phyloP scores from a whole-genome alignment of 2,113 vertebrate genomes.

The Sakesphorus luctuosus region DNA sequence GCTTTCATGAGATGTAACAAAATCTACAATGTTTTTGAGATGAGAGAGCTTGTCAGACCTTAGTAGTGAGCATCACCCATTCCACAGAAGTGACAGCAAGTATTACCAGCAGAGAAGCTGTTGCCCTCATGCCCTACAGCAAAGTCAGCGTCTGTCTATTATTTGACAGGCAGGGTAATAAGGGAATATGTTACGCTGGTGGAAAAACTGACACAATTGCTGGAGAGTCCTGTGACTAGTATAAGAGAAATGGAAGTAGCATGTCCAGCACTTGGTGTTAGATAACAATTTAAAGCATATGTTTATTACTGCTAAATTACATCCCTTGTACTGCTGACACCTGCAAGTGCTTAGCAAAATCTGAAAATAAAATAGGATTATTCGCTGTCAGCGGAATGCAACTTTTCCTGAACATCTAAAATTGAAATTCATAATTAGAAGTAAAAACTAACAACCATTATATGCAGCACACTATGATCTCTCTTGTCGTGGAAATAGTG shows the following conservation, averaged over 20 bases:
- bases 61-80: slow-evolving; percentile 48
- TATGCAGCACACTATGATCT: not conserved
- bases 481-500: not conserved
- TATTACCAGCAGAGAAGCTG: slow-evolving; percentile 55
- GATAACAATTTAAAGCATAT: not conserved
- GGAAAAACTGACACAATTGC: slow-evolving; percentile 19
- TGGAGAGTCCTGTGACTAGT: not conserved
- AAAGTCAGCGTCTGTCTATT: slow-evolving; percentile 52
- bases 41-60: slow-evolving; percentile 66
- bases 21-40: slow-evolving; percentile 44
- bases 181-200: slow-evolving; percentile 5
- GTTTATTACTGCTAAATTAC: not conserved
- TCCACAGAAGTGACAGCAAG: slow-evolving; percentile 57
- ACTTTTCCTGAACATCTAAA: not conserved
- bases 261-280: not conserved
- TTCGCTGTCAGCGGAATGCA: not conserved
- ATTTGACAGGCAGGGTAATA: slow-evolving; percentile 70
- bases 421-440: not conserved
- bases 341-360: not conserved
- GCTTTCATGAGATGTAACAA: slow-evolving; percentile 17
- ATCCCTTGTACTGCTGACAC: not conserved
- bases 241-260: not conserved
- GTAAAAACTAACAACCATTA: not conserved
- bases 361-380: slow-evolving; percentile 15
- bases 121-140: slow-evolving; percentile 49